phyloP scores from a whole-genome alignment of 2,888 invertebrate genomes.

The Euplexia lucipara region DNA sequence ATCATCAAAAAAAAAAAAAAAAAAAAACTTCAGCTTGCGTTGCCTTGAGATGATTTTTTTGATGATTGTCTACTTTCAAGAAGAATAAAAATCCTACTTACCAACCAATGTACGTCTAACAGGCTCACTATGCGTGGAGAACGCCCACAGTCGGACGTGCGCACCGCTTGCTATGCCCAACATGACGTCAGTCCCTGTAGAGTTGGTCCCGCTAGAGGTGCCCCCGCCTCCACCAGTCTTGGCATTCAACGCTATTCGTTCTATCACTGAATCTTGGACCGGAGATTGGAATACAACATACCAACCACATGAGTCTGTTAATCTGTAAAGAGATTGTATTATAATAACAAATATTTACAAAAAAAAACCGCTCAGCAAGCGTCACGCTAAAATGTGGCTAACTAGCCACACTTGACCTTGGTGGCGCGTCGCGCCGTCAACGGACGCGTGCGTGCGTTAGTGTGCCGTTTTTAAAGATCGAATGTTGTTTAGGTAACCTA shows the following conservation, averaged over 20 bases:
- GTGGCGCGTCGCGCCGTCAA: no score
- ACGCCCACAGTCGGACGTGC: conserved; percentile 87
- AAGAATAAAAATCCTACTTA: conserved; percentile 62
- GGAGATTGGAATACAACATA: conserved; percentile 98
- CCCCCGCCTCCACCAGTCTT: conserved; percentile 86
- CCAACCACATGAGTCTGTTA: conserved; percentile 99
- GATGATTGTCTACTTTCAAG: no score
- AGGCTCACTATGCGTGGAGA: conserved; percentile 88
- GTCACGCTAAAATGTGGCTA: no score
- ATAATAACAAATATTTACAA: neutral
- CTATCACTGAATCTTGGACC: conserved; percentile 96
- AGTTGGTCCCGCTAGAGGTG: conserved; percentile 79
- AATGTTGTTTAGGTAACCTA: no score
- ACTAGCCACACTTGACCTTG: no score
- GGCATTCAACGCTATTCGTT: conserved; percentile 97
- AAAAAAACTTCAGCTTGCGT: no score
- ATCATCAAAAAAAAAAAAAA: no score
- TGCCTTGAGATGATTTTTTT: no score
- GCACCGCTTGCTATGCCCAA: conserved; percentile 87
- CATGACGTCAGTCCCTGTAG: conserved; percentile 87
- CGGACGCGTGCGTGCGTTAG: no score
- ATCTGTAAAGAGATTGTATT: conserved; percentile 82
- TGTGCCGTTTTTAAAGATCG: no score
- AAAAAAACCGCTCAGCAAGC: no score
- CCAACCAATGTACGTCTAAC: conserved; percentile 87